phyloP scores from a whole-genome alignment of 2,113 vertebrate genomes.

The Phrynocephalus versicolor region DNA sequence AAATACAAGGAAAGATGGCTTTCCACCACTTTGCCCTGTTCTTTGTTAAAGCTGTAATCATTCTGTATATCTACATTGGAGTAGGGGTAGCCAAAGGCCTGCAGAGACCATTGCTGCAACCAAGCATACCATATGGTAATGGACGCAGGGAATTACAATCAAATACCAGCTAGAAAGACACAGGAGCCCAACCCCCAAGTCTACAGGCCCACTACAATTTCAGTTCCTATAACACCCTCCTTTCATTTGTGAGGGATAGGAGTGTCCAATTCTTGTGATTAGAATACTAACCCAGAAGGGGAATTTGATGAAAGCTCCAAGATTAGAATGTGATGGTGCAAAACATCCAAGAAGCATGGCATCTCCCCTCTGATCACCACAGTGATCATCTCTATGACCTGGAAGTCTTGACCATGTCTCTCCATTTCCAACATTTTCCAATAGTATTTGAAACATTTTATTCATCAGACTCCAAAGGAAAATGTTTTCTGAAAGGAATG shows the following conservation, averaged over 20 bases:
- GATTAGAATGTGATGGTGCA: not conserved
- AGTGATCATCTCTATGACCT: not conserved
- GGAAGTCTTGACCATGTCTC: not conserved
- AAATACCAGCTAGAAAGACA: not conserved
- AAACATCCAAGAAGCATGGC: not conserved
- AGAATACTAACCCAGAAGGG: not conserved
- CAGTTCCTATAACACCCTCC: not conserved
- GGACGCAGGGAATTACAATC: not conserved
- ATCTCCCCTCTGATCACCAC: not conserved
- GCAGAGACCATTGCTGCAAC: too few species aligned
- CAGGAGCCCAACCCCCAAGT: not conserved
- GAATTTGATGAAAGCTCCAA: not conserved
- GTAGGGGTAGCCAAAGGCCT: too few species aligned
- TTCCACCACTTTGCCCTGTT: not conserved
- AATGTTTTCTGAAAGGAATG: not conserved
- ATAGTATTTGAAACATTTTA: too few species aligned
- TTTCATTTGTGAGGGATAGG: not conserved
- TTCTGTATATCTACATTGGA: not conserved
- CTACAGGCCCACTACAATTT: not conserved
- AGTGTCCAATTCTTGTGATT: not conserved
- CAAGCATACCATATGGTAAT: not conserved
- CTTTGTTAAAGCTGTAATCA: not conserved
- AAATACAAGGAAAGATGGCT: not conserved
- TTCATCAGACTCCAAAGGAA: not conserved
- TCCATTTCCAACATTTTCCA: not conserved